Evolutionary conservation across 2,797 vertebrate genomes (phyloP).

Genomic region (Malacoraja senta): DNA sequence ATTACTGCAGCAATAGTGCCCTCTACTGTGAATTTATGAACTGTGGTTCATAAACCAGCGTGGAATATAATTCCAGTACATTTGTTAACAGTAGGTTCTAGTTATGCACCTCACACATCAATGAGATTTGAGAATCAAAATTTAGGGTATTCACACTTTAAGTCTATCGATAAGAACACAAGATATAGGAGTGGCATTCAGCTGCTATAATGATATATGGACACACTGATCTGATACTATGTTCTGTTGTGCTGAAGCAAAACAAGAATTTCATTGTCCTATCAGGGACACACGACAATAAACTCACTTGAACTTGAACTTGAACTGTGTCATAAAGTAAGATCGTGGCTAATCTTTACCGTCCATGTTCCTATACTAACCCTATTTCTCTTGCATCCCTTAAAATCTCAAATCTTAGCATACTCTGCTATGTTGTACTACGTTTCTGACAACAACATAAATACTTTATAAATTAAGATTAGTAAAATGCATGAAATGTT

Average conservation of each 20-base stretch:
- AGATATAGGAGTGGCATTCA: too few relatives aligned
- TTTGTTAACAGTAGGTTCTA: not conserved
- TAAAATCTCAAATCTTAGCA: not conserved
- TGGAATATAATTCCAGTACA: not conserved
- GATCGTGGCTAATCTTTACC: too few relatives aligned
- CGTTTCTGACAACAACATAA: not conserved
- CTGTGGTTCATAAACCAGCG: too few relatives aligned
- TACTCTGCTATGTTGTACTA: not conserved
- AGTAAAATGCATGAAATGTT: not conserved
- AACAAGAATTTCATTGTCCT: too few relatives aligned
- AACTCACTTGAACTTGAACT: too few relatives aligned
- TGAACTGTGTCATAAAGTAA: too few relatives aligned
- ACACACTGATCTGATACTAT: too few relatives aligned
- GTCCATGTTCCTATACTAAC: too few relatives aligned
- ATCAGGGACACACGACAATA: too few relatives aligned
- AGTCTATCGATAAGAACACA: not conserved
- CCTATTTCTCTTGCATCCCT: too few relatives aligned
- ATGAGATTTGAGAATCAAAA: not conserved
- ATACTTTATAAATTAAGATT: not conserved
- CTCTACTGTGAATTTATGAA: not conserved
- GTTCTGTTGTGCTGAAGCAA: too few relatives aligned
- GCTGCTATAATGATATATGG: too few relatives aligned
- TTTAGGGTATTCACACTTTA: not conserved
- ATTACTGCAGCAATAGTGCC: not conserved
- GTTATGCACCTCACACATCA: not conserved